phyloP scores from a whole-genome alignment of 2,113 vertebrate genomes.

The Callipepla squamata region DNA sequence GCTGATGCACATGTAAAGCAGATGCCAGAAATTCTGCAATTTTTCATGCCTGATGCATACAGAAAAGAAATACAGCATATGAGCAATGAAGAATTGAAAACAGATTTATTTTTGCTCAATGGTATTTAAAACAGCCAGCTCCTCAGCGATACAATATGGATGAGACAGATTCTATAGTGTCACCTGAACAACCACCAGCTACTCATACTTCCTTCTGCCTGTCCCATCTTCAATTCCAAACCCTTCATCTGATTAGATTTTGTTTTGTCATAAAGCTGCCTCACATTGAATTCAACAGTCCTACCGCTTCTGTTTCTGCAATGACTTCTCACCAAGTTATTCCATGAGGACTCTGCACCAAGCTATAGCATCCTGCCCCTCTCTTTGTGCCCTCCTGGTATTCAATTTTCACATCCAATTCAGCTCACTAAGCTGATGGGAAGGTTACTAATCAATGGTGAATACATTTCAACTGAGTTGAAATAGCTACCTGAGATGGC shows the following conservation, averaged over 20 bases:
- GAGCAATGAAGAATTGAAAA: neutral
- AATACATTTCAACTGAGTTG: neutral
- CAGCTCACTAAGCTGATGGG: neutral
- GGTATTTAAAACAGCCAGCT: neutral
- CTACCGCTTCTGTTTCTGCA: neutral
- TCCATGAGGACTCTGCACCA: neutral
- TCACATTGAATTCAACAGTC: neutral
- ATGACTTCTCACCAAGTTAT: neutral
- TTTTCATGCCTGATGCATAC: neutral
- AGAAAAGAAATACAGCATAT: neutral
- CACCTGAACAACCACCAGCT: neutral
- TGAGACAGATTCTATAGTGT: neutral
- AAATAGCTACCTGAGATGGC: neutral
- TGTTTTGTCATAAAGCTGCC: neutral
- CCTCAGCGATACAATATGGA: neutral
- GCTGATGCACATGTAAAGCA: neutral
- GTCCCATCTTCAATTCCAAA: neutral
- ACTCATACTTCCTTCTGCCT: neutral
- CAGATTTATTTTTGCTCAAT: neutral
- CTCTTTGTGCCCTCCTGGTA: neutral
- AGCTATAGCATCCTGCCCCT: neutral
- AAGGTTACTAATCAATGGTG: neutral
- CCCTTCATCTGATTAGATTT: neutral
- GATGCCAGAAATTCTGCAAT: neutral
- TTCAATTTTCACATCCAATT: neutral